Conservation (phyloP, 2,113 vertebrate genomes). For the Sakesphorus luctuosus region DNA sequence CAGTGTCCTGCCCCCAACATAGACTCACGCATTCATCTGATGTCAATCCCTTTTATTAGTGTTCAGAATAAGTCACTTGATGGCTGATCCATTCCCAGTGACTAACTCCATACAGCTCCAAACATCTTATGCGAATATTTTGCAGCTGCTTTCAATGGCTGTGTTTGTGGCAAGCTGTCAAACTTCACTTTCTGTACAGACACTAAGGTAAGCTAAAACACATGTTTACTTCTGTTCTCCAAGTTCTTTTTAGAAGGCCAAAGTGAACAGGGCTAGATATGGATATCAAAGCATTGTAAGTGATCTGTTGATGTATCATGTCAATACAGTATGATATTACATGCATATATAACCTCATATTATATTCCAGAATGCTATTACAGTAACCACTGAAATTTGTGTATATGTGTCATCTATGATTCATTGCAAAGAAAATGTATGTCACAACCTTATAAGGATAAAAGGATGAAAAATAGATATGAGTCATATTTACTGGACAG, state of each 20-base stretch:
- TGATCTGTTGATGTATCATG: not conserved
- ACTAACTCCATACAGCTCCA: not conserved
- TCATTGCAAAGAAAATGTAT: not conserved
- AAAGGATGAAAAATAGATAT: not conserved
- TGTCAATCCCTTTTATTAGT: not conserved
- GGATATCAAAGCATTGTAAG: not conserved
- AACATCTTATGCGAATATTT: not conserved
- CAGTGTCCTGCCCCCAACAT: accelerated
- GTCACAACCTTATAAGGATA: not conserved
- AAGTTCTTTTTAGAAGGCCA: not conserved
- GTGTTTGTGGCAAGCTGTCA: not conserved
- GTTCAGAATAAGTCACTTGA: not conserved
- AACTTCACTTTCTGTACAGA: not conserved
- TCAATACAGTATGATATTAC: not conserved
- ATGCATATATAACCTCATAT: not conserved
- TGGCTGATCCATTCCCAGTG: not conserved
- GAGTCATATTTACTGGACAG: not conserved
- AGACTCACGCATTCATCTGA: not conserved
- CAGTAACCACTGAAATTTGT: not conserved
- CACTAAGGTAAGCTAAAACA: not conserved
- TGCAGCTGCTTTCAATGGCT: not conserved
- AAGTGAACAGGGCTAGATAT: not conserved
- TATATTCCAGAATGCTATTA: not conserved
- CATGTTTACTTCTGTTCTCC: not conserved
- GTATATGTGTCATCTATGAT: not conserved